Base-by-base conservation (phyloP, 2,797 vertebrate genomes). In the Lerista edwardsae region DNA sequence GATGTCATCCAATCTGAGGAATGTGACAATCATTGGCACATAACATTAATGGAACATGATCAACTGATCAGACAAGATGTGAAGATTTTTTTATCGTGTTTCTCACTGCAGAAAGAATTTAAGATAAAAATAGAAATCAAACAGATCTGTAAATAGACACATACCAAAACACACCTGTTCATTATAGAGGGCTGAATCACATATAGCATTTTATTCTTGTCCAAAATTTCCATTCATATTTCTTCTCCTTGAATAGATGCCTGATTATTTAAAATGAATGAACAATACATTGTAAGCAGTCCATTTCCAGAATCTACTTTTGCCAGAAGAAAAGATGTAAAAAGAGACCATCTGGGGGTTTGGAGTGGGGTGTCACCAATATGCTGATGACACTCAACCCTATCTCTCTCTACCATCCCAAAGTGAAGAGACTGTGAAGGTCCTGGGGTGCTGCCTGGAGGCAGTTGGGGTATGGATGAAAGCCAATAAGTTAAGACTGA, bases 211-310 rank as follows among this genome's bases (percentile, higher is more conserved):
- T 62, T 82, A 47, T 41, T 79, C 84, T 79, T 68, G 51, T 74
- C 29, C 84, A 83, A 90, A 82, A 62, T 81, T 74, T 80, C 79
- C 90, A 61, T 75, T 84, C 31, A 73, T 84, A 83, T 87, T 71
- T 86, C 39, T 74, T 75, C 79, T 80, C 55, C 34, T 80, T 88
- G 69, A 89, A 90, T 89, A 73, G 68, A 74, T 65, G 10, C 59
- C 41, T 71, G 71, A 76, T 81, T 71, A 81, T 76, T 64, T 81
- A 81, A 76, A 76, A 39, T 51, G 25, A 76, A 9, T 25, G 17
- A 62, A 76, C 31, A 62, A 81, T 62, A 62, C 39, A 86, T 77
- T 76, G 25, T 71, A 76, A 84, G 80, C 31, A 69, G 36, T n/a
- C 44, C 27, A 71, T 61, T 31, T 76, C 31, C 39, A 80, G 51